A percentile compares a stretch with the other conserved stretches of the same genome.
Evolutionary conservation across 2,797 vertebrate species (phyloP).

Genomic region (Buphagus erythrorhynchus): DNA sequence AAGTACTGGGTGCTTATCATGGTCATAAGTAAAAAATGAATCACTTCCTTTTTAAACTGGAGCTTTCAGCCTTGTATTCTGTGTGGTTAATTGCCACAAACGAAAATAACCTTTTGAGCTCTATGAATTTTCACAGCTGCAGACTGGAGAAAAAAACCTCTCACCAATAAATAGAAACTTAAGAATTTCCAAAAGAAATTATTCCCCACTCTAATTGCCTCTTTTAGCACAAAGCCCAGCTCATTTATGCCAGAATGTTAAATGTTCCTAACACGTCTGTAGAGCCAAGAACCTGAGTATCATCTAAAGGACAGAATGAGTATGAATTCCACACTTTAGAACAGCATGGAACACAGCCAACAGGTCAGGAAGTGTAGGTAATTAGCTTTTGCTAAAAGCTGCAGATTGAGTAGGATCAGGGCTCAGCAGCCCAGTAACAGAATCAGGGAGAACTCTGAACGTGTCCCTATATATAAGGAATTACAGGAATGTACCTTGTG

Average conservation of each 20-base stretch:
- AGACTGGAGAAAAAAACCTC: neutral
- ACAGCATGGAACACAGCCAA: neutral
- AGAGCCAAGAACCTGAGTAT: neutral
- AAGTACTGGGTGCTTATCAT: conserved; percentile 5
- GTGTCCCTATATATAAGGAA: neutral
- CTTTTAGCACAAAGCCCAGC: conserved; percentile 24
- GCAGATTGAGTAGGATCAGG: neutral
- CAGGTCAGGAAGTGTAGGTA: neutral
- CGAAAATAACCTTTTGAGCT: conserved; percentile 59
- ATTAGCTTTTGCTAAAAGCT: neutral
- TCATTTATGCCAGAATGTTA: neutral
- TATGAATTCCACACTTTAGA: neutral
- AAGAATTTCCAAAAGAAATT: conserved; percentile 47
- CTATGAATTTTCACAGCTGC: conserved; percentile 56
- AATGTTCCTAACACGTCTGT: neutral
- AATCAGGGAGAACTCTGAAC: neutral
- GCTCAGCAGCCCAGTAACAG: neutral
- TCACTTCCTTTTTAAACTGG: conserved; percentile 39
- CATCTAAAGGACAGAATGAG: neutral
- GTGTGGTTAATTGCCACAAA: conserved; percentile 44
- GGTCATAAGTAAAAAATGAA: conserved; percentile 58
- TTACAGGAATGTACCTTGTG: neutral
- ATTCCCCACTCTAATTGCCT: neutral
- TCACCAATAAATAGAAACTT: conserved; percentile 24
- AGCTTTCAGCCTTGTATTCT: conserved; percentile 46